phyloP scores from a whole-genome alignment of 2,113 vertebrate species.

The Mixornis gularis region DNA sequence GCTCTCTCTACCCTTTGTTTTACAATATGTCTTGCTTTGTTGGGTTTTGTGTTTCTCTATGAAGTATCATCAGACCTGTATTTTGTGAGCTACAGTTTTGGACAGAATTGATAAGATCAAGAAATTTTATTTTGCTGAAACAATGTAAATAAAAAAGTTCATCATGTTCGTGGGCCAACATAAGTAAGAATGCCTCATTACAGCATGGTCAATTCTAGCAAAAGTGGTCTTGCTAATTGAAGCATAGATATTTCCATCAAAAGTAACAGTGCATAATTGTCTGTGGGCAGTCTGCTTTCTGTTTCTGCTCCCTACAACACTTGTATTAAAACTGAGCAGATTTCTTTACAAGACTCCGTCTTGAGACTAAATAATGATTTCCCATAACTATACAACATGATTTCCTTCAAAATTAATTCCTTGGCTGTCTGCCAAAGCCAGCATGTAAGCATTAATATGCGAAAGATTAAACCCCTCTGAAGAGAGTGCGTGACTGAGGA shows the following conservation, averaged over 20 bases:
- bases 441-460: not conserved
- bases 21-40: not conserved
- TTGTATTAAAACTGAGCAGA: not conserved
- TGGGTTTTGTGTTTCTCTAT: not conserved
- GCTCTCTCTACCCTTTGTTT: not conserved
- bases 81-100: not conserved
- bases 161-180: not conserved
- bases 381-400: not conserved
- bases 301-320: not conserved
- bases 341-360: not conserved
- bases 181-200: not conserved
- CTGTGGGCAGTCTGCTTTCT: not conserved
- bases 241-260: not conserved
- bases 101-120: not conserved
- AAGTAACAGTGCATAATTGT: not conserved
- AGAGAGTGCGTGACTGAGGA: not conserved
- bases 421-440: not conserved
- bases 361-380: not conserved
- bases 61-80: not conserved
- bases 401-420: constrained; percentile 2
- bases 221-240: not conserved
- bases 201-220: not conserved
- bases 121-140: not conserved
- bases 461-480: not conserved
- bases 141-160: constrained; percentile 9